Conservation (phyloP, 2,113 vertebrate genomes). For the Riparia riparia region DNA sequence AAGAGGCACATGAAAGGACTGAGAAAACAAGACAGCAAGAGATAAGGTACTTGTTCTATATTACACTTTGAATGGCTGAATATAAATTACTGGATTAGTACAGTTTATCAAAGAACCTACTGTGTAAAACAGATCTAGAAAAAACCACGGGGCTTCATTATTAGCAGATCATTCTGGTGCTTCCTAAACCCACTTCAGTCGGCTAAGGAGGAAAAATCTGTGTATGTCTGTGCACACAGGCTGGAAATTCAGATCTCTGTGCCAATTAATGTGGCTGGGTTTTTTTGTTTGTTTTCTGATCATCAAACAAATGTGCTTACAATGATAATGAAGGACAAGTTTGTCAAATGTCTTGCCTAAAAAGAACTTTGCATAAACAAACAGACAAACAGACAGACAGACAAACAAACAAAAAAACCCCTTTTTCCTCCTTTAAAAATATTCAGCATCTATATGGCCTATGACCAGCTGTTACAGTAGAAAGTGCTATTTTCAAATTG, state of each 20-base stretch:
- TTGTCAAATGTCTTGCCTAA: not conserved
- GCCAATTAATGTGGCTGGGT: not conserved
- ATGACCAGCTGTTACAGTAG: not conserved
- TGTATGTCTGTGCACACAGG: not conserved
- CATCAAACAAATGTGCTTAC: not conserved
- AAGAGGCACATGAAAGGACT: not conserved
- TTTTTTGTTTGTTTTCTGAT: not conserved
- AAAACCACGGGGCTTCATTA: slow-evolving; percentile 1
- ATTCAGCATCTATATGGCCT: not conserved
- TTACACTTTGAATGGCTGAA: slow-evolving; percentile 31
- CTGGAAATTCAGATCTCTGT: not conserved
- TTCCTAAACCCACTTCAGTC: not conserved
- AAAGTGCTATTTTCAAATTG: not conserved
- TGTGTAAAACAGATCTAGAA: slow-evolving; percentile 11
- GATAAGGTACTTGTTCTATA: not conserved
- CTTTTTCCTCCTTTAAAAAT: not conserved
- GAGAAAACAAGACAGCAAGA: slow-evolving; percentile 32
- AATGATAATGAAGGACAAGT: not conserved
- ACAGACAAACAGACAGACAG: no score
- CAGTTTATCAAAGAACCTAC: not conserved
- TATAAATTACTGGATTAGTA: slow-evolving; percentile 40
- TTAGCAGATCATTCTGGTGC: not conserved
- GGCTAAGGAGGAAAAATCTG: not conserved
- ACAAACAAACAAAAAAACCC: not conserved
- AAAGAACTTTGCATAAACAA: not conserved